phyloP scores from a whole-genome alignment of 2,113 vertebrate species.

The Malurus cyaneus region DNA sequence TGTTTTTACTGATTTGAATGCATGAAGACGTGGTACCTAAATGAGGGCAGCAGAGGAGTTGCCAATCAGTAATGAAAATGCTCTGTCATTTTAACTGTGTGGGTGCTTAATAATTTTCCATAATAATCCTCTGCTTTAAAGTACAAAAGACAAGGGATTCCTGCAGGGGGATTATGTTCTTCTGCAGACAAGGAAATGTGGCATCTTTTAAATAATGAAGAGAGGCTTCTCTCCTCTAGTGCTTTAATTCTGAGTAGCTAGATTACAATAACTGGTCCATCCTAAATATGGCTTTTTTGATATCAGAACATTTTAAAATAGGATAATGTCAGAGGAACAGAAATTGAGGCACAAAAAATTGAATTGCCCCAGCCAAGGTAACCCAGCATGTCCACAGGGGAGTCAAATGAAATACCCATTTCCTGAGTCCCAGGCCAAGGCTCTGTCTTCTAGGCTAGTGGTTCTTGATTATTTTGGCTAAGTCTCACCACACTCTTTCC shows the following conservation, averaged over 20 bases:
- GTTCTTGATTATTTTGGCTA: background rate
- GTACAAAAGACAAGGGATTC: slow-evolving; percentile 19
- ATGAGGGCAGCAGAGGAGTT: slow-evolving; percentile 28
- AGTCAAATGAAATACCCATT: background rate
- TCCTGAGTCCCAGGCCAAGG: background rate
- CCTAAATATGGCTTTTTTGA: background rate
- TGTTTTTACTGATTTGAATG: slow-evolving; percentile 9
- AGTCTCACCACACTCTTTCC: background rate
- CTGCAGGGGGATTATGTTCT: background rate
- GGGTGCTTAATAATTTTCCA: slow-evolving; percentile 15
- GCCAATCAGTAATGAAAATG: slow-evolving; percentile 1
- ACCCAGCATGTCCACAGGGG: background rate
- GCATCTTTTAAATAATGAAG: background rate
- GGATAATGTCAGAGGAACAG: background rate
- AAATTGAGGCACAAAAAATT: background rate
- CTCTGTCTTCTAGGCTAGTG: background rate
- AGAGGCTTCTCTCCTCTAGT: background rate
- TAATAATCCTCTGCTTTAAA: slow-evolving; percentile 21
- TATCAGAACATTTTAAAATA: background rate
- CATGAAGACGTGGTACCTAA: background rate
- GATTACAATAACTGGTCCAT: background rate
- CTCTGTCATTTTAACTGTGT: slow-evolving; percentile 14
- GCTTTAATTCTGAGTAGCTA: background rate
- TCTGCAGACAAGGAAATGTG: background rate
- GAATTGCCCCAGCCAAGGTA: background rate